Percentiles rank a stretch among this genome's conserved stretches.
Conservation (phyloP, 2,888 invertebrate genomes). For the Trypoxylon attenuatum region DNA sequence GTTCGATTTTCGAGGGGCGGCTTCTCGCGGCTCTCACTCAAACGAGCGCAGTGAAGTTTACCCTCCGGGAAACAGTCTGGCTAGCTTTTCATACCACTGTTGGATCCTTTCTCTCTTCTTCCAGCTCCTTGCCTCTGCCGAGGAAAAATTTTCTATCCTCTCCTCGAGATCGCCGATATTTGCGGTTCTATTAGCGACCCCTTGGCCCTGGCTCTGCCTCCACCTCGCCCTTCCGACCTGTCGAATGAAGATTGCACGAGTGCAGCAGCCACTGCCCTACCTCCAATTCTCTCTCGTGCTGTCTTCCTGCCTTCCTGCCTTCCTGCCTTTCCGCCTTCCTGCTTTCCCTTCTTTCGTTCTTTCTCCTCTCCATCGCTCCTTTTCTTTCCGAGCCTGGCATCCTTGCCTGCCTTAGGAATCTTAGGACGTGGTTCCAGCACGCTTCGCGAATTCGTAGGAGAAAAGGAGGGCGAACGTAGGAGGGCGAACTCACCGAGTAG, state of each 20-base stretch:
- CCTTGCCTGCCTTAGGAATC: not conserved
- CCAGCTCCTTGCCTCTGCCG: not conserved
- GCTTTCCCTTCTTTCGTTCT: not conserved
- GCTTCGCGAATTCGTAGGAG: constrained; percentile 45
- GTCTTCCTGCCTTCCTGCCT: not conserved
- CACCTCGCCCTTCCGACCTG: not conserved
- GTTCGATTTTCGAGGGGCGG: not conserved
- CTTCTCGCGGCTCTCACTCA: not conserved
- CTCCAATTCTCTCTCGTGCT: not conserved
- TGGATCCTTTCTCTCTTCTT: not conserved
- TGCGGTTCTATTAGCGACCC: constrained; percentile 56
- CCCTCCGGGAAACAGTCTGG: not conserved
- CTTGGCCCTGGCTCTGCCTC: constrained; percentile 1
- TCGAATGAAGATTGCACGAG: constrained; percentile 29
- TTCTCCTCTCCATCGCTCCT: not conserved
- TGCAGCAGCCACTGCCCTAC: not conserved
- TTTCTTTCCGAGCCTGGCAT: not conserved
- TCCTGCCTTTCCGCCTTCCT: not conserved
- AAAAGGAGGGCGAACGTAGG: constrained; percentile 13
- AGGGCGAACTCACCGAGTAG: constrained; percentile 2
- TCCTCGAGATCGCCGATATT: constrained; percentile 48
- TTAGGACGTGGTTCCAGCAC: constrained; percentile 29
- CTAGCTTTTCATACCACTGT: not conserved
- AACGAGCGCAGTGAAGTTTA: too few species aligned
- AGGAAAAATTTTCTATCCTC: constrained; percentile 13